These are phyloP conservation scores for Leucozona laternaria DNA, from an alignment of 2,888 invertebrate species.

Conservation along the genomic window DNA sequence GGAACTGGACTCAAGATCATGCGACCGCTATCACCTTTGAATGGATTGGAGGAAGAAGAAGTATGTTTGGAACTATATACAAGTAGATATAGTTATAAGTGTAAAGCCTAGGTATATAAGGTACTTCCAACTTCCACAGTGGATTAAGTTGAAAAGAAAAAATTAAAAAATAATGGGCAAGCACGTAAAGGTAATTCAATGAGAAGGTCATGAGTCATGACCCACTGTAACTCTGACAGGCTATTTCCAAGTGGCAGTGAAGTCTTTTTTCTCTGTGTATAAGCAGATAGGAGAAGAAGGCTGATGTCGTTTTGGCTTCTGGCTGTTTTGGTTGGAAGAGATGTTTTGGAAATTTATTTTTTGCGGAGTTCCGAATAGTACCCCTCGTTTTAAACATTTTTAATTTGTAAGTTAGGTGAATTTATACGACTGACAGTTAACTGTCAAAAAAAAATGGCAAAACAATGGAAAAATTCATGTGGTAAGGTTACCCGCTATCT, in stretches of 20 bases:
- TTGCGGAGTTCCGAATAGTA: too few relatives aligned
- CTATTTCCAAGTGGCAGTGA: constrained; percentile 58
- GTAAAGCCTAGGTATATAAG: too few relatives aligned
- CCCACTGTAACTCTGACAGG: constrained; percentile 61
- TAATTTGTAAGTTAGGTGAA: too few relatives aligned
- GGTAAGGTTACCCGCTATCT: too few relatives aligned
- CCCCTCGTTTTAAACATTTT: too few relatives aligned
- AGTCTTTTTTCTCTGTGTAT: constrained; percentile 26
- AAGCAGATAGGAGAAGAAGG: constrained; percentile 45
- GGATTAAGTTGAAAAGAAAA: constrained; percentile 7
- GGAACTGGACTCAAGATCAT: constrained; percentile 26
- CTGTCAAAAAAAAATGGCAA: too few relatives aligned
- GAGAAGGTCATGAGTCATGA: constrained; percentile 70
- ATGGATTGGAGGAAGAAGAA: background rate
- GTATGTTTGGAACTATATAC: background rate
- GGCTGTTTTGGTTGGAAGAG: constrained; percentile 23
- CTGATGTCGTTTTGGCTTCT: constrained; percentile 61
- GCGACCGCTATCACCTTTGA: constrained; percentile 34
- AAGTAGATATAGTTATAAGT: background rate
- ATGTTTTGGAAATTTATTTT: background rate
- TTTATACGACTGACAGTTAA: too few relatives aligned
- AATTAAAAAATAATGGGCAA: constrained; percentile 63
- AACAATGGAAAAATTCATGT: too few relatives aligned
- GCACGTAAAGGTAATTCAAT: constrained; percentile 70
- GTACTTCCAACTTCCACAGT: background rate